Percentiles rank a stretch among this genome's conserved stretches.
phyloP scores from a whole-genome alignment of 23 tunicate genomes.

The Ascidia mentula region DNA sequence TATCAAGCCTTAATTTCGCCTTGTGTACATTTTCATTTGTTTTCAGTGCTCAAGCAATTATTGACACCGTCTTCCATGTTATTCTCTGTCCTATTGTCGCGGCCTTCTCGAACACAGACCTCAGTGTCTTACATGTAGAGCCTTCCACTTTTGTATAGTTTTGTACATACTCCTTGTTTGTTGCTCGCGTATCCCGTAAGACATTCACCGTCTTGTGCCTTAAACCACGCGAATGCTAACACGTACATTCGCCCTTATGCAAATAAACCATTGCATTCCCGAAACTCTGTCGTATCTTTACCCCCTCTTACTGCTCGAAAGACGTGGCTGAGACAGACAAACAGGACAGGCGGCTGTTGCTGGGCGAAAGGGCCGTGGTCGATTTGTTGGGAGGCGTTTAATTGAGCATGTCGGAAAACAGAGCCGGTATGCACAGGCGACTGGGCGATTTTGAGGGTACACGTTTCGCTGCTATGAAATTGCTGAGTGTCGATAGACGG shows the following conservation, averaged over 20 bases:
- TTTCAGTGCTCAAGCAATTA: neutral
- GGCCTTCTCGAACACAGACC: neutral
- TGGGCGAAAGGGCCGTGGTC: neutral
- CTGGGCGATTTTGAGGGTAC: neutral
- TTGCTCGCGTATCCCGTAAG: neutral
- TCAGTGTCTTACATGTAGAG: conserved; percentile 3
- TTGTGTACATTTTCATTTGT: neutral
- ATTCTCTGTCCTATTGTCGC: neutral
- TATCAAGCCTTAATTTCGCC: neutral
- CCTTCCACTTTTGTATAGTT: neutral
- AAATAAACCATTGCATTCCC: neutral
- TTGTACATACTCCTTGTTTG: neutral
- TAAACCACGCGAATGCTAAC: neutral
- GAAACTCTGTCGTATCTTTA: neutral
- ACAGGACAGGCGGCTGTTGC: neutral
- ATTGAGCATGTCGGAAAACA: conserved; percentile 10
- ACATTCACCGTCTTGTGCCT: conserved; percentile 3
- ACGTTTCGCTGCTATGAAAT: no score
- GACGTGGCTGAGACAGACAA: neutral
- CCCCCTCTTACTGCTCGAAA: no score
- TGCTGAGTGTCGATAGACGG: neutral
- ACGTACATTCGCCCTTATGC: neutral
- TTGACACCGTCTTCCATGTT: neutral
- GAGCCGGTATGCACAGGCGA: neutral
- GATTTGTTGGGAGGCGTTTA: conserved; percentile 9